phyloP scores from a whole-genome alignment of 2,113 vertebrate species.

The Pachyramphus minor region DNA sequence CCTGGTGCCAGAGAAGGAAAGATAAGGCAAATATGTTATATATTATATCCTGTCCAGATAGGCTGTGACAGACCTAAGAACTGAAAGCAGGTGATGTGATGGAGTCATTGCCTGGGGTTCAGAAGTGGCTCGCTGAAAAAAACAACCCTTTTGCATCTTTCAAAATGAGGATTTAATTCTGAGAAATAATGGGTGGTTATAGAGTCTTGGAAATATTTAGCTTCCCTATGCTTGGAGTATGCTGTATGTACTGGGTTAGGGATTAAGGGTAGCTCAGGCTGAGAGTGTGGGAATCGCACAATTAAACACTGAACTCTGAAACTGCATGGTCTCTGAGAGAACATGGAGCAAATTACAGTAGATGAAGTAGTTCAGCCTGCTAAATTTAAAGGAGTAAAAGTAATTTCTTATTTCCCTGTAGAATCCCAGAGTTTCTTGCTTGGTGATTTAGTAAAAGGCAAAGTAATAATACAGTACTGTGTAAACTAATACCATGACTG shows the following conservation, averaged over 20 bases:
- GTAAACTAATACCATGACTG: background rate
- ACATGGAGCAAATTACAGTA: background rate
- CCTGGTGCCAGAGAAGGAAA: background rate
- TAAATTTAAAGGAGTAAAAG: background rate
- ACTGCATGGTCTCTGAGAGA: background rate
- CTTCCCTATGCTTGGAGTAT: background rate
- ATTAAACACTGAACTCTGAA: slow-evolving; percentile 1
- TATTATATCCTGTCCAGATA: background rate
- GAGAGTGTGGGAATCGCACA: background rate
- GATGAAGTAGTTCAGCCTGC: background rate
- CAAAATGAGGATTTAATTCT: background rate
- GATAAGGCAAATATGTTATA: accelerated
- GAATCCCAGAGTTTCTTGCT: background rate
- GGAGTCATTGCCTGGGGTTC: background rate
- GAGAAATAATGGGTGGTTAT: background rate
- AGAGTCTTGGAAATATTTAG: background rate
- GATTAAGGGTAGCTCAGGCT: background rate
- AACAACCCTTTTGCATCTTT: background rate
- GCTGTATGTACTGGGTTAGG: background rate
- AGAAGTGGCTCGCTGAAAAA: background rate
- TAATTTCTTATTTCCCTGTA: slow-evolving; percentile 12
- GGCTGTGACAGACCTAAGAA: background rate
- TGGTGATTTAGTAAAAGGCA: background rate
- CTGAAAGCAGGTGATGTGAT: background rate
- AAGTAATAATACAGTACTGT: background rate